Evolutionary conservation across 1,140 invertebrate genomes (phyloP), one percentile per base, ranked within the genome.

Genomic region (Halesus radiatus): DNA sequence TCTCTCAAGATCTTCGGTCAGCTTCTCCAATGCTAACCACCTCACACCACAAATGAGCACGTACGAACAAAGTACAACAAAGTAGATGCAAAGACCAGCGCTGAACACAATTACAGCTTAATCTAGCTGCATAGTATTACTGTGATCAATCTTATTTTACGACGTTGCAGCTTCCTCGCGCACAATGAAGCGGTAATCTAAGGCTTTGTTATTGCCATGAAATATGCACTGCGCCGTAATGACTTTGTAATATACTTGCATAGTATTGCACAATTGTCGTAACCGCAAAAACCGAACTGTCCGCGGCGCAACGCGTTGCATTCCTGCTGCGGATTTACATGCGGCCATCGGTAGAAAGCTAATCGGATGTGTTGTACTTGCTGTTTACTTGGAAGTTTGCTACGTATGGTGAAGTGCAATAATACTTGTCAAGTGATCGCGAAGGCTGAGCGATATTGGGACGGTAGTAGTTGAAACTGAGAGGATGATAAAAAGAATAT

Each of bases 121-220:
- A 66, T 66, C 26, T 66, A 37, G 22, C 62, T n/a, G 22, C 29
- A 29, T n/a, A 16, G 3, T 23, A 26, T 66, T 66, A 18, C 23
- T 70, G 37, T 37, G 29, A 70, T 70, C 32, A 70, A 70, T 70
- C 66, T 70, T 70, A 23, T 70, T 70, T 70, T 45, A 45, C 66
- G 66, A 70, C 37, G 16, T 7, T 50, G 32, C 32, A 70, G 66
- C 32, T 50, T 64, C 62, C 62, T 45, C 16, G 66, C 66, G 1
- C 37, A 45, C 66, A 70, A 68, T 68, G 64, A 16, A 23, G 26
- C 5, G 64, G 29, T 22, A 45, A 32, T 68, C 26, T 45, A 16
- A 20, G 64, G 64, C 66, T 50, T 20, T 50, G 66, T 66, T 66
- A 32, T 26, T 15, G 26, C 62, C 10, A 66, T 70, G 66, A 70